A percentile compares a stretch with the other conserved stretches of the same genome.
Conservation (phyloP, 2,888 invertebrate genomes). For the Conchocele bisecta region DNA sequence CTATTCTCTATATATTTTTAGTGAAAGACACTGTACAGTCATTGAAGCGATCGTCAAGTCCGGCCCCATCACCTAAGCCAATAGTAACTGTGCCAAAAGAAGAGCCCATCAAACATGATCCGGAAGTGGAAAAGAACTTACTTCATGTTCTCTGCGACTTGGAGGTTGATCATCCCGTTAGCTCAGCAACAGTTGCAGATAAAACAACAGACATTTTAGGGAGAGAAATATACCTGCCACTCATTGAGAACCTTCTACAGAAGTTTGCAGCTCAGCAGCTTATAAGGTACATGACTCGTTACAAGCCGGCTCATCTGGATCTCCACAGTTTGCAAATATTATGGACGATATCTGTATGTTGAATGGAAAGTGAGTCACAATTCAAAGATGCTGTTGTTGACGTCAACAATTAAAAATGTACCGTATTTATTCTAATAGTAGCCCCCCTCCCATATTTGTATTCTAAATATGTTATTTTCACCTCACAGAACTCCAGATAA, state of each 20-base stretch:
- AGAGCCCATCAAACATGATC: slow-evolving; percentile 81
- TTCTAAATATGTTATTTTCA: too few species aligned
- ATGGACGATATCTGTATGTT: too few species aligned
- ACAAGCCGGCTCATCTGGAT: too few species aligned
- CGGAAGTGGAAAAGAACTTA: slow-evolving; percentile 87
- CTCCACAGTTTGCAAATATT: too few species aligned
- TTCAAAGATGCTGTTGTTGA: too few species aligned
- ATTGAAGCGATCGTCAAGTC: slow-evolving; percentile 34
- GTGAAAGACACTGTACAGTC: not conserved
- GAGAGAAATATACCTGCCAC: slow-evolving; percentile 85
- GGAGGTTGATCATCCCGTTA: slow-evolving; percentile 88
- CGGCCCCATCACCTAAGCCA: slow-evolving; percentile 17
- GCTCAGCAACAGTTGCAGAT: slow-evolving; percentile 87
- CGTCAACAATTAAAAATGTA: too few species aligned
- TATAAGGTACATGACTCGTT: slow-evolving; percentile 83
- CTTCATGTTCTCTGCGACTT: slow-evolving; percentile 88
- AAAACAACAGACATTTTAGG: slow-evolving; percentile 83
- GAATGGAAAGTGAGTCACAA: too few species aligned
- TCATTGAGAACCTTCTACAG: slow-evolving; percentile 89
- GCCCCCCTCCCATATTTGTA: too few species aligned
- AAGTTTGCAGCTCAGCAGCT: slow-evolving; percentile 91
- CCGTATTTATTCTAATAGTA: too few species aligned
- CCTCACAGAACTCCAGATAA: too few species aligned
- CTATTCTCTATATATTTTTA: too few species aligned
- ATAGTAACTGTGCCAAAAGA: slow-evolving; percentile 34